Percentiles rank a stretch among this genome's conserved stretches.
phyloP scores from a whole-genome alignment of 2,113 vertebrate genomes.

The Halichoerus grypus region DNA sequence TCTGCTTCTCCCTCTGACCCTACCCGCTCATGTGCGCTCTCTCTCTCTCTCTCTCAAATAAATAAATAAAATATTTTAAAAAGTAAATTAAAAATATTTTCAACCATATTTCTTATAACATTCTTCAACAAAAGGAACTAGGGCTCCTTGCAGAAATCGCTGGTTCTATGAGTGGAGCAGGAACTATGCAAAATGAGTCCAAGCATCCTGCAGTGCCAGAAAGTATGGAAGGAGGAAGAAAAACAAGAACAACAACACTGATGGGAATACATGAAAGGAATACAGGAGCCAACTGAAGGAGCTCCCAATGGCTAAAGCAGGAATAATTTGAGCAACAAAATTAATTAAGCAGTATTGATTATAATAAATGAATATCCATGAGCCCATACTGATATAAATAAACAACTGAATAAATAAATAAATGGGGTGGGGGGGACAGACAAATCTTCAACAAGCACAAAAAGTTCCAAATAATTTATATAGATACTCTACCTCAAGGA shows the following conservation, averaged over 20 bases:
- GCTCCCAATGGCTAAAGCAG: neutral
- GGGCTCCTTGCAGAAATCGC: neutral
- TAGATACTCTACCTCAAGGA: neutral
- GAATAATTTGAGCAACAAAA: neutral
- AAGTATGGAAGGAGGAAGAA: neutral
- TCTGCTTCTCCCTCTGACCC: too few species aligned
- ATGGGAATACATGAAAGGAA: neutral
- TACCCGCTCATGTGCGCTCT: too few species aligned
- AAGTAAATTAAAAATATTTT: neutral
- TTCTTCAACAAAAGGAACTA: neutral
- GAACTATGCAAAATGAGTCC: neutral
- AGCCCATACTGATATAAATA: neutral
- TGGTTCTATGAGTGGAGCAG: neutral
- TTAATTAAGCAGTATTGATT: neutral
- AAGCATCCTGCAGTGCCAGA: neutral
- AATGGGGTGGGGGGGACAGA: neutral
- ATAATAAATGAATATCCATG: neutral
- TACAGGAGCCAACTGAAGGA: neutral
- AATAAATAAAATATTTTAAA: too few species aligned
- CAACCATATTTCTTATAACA: neutral
- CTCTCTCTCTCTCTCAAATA: too few species aligned
- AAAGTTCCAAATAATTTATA: neutral
- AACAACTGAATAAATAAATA: neutral
- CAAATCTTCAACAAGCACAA: neutral
- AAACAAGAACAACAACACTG: neutral